phyloP scores from a whole-genome alignment of 2,797 vertebrate genomes.

The Emydoidea blandingii region DNA sequence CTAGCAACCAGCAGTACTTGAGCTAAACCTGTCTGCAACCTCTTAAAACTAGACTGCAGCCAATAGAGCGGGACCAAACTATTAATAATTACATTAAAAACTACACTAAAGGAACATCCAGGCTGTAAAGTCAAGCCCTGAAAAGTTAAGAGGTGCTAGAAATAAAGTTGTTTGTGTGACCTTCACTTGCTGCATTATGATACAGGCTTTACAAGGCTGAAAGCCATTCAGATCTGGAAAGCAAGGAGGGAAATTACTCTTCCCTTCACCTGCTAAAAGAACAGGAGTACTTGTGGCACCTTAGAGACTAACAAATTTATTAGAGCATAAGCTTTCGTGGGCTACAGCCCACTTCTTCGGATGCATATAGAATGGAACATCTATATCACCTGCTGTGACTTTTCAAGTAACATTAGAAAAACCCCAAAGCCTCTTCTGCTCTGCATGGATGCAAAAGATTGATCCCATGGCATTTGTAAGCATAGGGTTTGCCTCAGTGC shows the following conservation, averaged over 20 bases:
- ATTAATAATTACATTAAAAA: neutral
- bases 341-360: too few species aligned
- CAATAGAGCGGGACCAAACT: neutral
- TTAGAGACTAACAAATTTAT: too few species aligned
- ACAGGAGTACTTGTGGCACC: too few species aligned
- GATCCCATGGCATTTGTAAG: neutral
- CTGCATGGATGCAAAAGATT: neutral
- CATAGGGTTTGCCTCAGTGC: neutral
- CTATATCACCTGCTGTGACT: neutral
- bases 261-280: neutral
- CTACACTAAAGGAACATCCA: neutral
- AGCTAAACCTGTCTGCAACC: neutral
- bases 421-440: neutral
- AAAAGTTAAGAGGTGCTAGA: neutral
- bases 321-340: too few species aligned
- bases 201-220: too few species aligned
- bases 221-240: neutral
- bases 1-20: neutral
- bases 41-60: neutral
- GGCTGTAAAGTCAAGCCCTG: neutral
- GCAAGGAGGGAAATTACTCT: neutral
- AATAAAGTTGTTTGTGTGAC: neutral
- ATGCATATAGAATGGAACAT: too few species aligned
- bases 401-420: neutral
- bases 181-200: neutral